These are phyloP conservation scores for Caranx melampygus DNA, from an alignment of 2,113 vertebrate genomes.

Conservation along the genomic window DNA sequence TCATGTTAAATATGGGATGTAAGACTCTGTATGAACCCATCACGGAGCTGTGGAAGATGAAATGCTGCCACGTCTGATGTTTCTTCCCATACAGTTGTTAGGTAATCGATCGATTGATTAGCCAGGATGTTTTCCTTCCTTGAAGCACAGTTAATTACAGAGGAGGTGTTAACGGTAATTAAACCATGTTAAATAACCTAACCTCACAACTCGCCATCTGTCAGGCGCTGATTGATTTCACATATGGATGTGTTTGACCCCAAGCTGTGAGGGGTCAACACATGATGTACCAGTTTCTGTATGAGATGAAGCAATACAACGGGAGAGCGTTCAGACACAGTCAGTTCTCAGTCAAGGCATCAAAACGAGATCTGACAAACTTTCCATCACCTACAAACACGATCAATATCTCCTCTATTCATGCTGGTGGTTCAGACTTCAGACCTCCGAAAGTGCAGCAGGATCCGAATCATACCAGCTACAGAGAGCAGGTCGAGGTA, in stretches of 20 bases:
- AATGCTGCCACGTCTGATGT: background rate
- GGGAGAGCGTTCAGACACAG: too few species aligned
- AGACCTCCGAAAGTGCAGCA: background rate
- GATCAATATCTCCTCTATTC: background rate
- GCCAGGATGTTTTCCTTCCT: too few species aligned
- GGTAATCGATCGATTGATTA: background rate
- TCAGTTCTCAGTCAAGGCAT: background rate
- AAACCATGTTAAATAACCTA: too few species aligned
- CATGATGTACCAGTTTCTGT: too few species aligned
- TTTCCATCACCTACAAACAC: too few species aligned
- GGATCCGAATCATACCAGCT: background rate
- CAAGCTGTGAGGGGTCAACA: too few species aligned
- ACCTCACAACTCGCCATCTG: too few species aligned
- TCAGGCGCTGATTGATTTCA: too few species aligned
- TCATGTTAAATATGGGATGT: background rate
- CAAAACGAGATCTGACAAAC: background rate
- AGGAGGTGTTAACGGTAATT: too few species aligned
- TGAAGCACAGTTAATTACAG: too few species aligned
- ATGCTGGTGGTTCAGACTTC: background rate
- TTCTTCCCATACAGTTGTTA: too few species aligned
- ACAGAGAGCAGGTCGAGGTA: background rate
- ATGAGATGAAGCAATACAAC: background rate
- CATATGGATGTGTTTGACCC: too few species aligned
- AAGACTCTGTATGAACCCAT: background rate
- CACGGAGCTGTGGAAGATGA: background rate